Conservation (phyloP, 2,113 vertebrate genomes). For the Hipposideros armiger region DNA sequence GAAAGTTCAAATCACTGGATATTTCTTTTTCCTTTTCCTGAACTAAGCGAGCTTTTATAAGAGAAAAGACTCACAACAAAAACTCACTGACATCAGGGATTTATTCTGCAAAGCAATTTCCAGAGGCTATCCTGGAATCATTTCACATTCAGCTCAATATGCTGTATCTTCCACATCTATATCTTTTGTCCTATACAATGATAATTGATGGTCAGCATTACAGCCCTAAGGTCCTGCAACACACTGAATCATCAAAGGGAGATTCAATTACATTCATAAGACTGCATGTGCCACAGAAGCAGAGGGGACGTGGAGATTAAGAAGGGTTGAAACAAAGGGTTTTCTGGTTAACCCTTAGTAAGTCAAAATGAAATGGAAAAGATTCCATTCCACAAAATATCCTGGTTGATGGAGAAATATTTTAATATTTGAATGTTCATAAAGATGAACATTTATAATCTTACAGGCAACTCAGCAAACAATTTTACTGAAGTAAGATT, state of each 20-base stretch:
- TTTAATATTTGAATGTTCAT: constrained; percentile 18
- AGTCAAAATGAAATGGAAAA: constrained; percentile 17
- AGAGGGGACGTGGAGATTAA: constrained; percentile 44
- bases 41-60: constrained; percentile 57
- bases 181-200: constrained; percentile 73
- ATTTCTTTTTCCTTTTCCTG: constrained; percentile 22
- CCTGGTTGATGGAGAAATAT: neutral
- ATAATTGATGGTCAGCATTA: constrained; percentile 77
- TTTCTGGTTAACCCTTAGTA: constrained; percentile 66
- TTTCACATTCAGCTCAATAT: constrained; percentile 77
- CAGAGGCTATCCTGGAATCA: constrained; percentile 69
- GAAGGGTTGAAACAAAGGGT: constrained; percentile 18
- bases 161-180: constrained; percentile 73
- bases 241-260: constrained; percentile 74
- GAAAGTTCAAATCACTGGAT: constrained; percentile 21
- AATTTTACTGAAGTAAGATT: neutral
- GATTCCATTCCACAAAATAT: neutral
- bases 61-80: constrained; percentile 55
- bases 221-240: constrained; percentile 63
- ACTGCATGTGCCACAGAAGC: constrained; percentile 41
- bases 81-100: constrained; percentile 72
- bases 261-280: constrained; percentile 74
- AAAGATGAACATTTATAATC: neutral
- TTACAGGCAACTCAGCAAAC: neutral
- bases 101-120: constrained; percentile 75